phyloP scores from a whole-genome alignment of 1,140 invertebrate genomes.

The Neomicropteryx cornuta region DNA sequence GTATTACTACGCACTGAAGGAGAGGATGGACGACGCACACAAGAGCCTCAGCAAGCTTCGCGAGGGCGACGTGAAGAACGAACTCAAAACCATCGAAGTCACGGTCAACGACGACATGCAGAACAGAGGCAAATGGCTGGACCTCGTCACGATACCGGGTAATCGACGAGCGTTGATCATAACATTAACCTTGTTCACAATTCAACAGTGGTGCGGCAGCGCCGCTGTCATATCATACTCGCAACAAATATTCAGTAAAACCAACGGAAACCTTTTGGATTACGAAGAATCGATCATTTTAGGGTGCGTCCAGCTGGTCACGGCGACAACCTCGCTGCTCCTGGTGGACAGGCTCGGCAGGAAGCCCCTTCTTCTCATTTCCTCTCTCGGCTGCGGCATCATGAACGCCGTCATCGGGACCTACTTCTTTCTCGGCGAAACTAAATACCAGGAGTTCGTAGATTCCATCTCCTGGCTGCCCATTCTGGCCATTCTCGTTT shows the following conservation, averaged over 20 bases:
- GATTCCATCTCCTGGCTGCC: slow-evolving; percentile 44
- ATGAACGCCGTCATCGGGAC: slow-evolving; percentile 43
- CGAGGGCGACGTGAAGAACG: slow-evolving; percentile 45
- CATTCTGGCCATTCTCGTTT: slow-evolving; percentile 52
- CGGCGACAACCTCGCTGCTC: slow-evolving; percentile 46
- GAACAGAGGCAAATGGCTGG: slow-evolving; percentile 39
- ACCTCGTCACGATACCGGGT: slow-evolving; percentile 46
- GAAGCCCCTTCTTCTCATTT: slow-evolving; percentile 52
- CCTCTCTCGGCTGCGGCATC: slow-evolving; percentile 41
- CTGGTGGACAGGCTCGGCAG: slow-evolving; percentile 62
- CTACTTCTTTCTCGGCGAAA: slow-evolving; percentile 40
- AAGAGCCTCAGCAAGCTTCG: slow-evolving; percentile 39
- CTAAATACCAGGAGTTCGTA: slow-evolving; percentile 19
- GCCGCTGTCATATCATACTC: slow-evolving; percentile 64
- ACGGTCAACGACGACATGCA: slow-evolving; percentile 45
- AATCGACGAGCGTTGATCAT: slow-evolving; percentile 53
- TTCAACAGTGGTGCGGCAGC: slow-evolving; percentile 66
- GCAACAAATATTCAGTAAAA: slow-evolving; percentile 54
- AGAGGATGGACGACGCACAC: slow-evolving; percentile 35
- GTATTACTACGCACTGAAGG: slow-evolving; percentile 43
- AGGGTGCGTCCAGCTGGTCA: slow-evolving; percentile 52
- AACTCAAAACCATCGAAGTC: slow-evolving; percentile 49
- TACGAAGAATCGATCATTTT: slow-evolving; percentile 51
- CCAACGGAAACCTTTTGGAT: slow-evolving; percentile 30
- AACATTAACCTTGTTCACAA: slow-evolving; percentile 49